phyloP scores from a whole-genome alignment of 30 jellyfish, hydroid and myxozoan genomes.

The Aurelia aurita complex sp. Pacific region DNA sequence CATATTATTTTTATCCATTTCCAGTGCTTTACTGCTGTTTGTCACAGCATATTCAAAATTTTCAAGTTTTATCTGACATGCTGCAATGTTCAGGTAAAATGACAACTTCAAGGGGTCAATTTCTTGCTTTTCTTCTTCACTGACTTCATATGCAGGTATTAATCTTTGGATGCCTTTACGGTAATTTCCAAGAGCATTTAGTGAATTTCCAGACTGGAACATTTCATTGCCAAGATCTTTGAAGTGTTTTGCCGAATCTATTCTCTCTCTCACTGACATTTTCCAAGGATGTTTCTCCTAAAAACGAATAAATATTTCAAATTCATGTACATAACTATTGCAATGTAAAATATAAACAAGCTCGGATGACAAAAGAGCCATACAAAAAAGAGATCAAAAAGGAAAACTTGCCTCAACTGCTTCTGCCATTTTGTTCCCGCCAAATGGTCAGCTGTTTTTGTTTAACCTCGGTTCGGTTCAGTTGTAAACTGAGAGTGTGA shows the following conservation, averaged over 20 bases:
- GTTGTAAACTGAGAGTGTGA: no score
- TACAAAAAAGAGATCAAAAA: no score
- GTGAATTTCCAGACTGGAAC: slow-evolving; percentile 57
- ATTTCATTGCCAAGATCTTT: slow-evolving; percentile 50
- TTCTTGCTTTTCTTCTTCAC: slow-evolving; percentile 8
- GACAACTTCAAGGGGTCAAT: slow-evolving; percentile 27
- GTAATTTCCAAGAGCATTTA: slow-evolving; percentile 61
- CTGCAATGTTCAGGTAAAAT: slow-evolving; percentile 77
- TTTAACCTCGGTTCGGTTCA: no score
- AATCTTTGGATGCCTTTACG: slow-evolving; percentile 60
- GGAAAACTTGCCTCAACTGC: no score
- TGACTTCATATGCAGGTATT: slow-evolving; percentile 42
- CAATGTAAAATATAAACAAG: no score
- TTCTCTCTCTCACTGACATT: slow-evolving; percentile 53
- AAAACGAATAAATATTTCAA: background rate
- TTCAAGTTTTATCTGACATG: slow-evolving; percentile 78
- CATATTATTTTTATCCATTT: slow-evolving; percentile 37
- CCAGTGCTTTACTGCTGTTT: slow-evolving; percentile 71
- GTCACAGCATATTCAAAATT: slow-evolving; percentile 57
- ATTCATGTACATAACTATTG: no score
- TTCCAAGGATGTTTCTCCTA: slow-evolving; percentile 55
- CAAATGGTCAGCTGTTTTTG: no score
- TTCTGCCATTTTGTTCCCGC: no score
- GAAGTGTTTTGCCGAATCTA: slow-evolving; percentile 37
- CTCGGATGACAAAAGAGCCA: no score